Evolutionary conservation across 2,888 invertebrate species (phyloP).

Genomic region (Eudemis profundana): DNA sequence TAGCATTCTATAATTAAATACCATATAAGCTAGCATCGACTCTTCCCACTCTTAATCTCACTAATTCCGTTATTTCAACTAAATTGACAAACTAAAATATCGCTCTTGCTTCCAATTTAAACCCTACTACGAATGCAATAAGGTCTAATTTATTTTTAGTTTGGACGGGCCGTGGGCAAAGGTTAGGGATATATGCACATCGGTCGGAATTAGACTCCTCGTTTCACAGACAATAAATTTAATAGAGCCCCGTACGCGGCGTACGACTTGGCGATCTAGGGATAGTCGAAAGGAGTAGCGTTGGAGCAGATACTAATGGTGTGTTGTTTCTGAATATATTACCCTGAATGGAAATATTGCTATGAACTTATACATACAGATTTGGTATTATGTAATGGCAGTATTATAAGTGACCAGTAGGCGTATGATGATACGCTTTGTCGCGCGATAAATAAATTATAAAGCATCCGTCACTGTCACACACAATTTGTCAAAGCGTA

Average conservation of each 20-base stretch:
- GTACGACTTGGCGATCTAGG: slow-evolving; percentile 54
- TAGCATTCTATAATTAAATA: slow-evolving; percentile 34
- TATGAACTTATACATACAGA: no score
- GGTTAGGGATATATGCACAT: slow-evolving; percentile 54
- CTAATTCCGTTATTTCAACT: slow-evolving; percentile 56
- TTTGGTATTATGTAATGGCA: no score
- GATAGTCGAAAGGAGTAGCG: slow-evolving; percentile 34
- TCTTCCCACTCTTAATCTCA: slow-evolving; percentile 51
- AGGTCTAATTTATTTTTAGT: background rate
- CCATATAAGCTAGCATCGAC: slow-evolving; percentile 29
- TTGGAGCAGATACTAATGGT: background rate
- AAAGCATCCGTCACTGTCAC: no score
- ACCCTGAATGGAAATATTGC: no score
- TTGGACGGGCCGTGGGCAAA: background rate
- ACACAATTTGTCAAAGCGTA: no score
- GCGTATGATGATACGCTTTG: no score
- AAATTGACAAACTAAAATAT: background rate
- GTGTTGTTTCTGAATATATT: background rate
- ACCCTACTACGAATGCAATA: background rate
- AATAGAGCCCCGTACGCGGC: slow-evolving; percentile 59
- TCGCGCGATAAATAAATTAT: no score
- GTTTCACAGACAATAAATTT: slow-evolving; percentile 72
- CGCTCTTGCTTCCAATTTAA: background rate
- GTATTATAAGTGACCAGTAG: no score
- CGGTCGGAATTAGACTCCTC: slow-evolving; percentile 69